Percentiles rank a stretch among this genome's conserved stretches.
Conservation (phyloP, 2,113 vertebrate species). For the Anseranas semipalmata region DNA sequence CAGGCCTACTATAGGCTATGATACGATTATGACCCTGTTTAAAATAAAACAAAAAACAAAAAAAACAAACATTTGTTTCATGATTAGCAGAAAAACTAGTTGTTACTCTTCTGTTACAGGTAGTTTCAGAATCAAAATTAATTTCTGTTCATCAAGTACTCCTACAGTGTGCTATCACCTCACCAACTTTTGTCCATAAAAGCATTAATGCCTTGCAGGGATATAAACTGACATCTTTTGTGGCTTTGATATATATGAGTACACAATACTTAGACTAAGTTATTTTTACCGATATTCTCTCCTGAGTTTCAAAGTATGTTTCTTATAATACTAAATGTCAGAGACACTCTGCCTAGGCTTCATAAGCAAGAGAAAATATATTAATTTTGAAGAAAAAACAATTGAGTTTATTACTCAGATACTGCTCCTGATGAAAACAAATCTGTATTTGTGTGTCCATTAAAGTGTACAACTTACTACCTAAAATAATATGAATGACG, state of each 20-base stretch:
- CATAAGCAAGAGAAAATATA: not conserved
- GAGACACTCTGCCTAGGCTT: not conserved
- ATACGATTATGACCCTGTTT: slow-evolving; percentile 96
- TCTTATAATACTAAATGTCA: not conserved
- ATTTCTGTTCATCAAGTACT: not conserved
- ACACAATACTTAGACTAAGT: not conserved
- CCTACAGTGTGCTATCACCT: not conserved
- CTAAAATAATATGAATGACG: not conserved
- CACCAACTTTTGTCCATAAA: not conserved
- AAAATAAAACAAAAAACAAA: too few relatives aligned
- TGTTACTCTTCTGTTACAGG: not conserved
- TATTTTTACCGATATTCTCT: not conserved
- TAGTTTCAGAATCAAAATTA: not conserved
- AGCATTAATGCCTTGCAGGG: not conserved
- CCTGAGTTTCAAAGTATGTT: not conserved
- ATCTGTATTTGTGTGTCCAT: not conserved
- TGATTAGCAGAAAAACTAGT: not conserved
- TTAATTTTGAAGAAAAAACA: not conserved
- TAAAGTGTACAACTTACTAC: not conserved
- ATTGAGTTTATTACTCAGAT: not conserved
- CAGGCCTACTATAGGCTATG: slow-evolving; percentile 98
- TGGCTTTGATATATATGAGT: not conserved
- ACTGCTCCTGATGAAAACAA: not conserved
- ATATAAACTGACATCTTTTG: not conserved
- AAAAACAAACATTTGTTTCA: not conserved